Evolutionary conservation across 2,888 invertebrate genomes (phyloP), one percentile per base, ranked within the genome.

Genomic region (Temnothorax unifasciatus): DNA sequence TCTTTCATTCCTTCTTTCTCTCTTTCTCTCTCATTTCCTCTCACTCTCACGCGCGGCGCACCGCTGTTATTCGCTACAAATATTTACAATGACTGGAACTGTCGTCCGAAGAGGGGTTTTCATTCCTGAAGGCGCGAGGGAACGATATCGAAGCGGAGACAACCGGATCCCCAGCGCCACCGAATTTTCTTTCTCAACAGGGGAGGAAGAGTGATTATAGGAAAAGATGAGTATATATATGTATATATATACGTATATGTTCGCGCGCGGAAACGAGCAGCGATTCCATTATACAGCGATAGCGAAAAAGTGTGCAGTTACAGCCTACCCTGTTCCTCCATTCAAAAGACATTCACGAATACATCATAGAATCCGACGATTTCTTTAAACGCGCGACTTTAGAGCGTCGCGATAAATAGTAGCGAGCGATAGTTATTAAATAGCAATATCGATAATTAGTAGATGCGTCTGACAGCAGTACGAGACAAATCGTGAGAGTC

Each of bases 281-380:
- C 82, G 44, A 66, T 85, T 79, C 81, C 74, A 82, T 86, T 85
- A 63, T 90, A 89, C 90, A 90, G 89, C 88, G 89, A 90, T 86
- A 88, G 90, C 90, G 85, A 87, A 85, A 88, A 89, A 83, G 89
- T 93, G 92, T 93, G 93, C 93, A 93, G 93, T 93, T 89, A 93
- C 93, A 93, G 91, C 91, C 93, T 94, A 94, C 94, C 94, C 94
- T 94, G 94, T 94, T 93, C 93, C 92, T 94, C 94, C 94, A 94
- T 90, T 92, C 90, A 91, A 92, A 34, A 92, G 92, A 94, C 92
- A 90, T 91, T 90, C 85, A 92, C 85, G 86, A 92, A 90, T 86
- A 90, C 85, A 89, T 44, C 82, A 86, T 84, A 85, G 82, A 66
- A 75, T 47, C 87, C 91, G 91, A 91, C 90, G 89, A 90, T 90